phyloP scores from a whole-genome alignment of 1,140 invertebrate genomes.

The Hetaerina americana region DNA sequence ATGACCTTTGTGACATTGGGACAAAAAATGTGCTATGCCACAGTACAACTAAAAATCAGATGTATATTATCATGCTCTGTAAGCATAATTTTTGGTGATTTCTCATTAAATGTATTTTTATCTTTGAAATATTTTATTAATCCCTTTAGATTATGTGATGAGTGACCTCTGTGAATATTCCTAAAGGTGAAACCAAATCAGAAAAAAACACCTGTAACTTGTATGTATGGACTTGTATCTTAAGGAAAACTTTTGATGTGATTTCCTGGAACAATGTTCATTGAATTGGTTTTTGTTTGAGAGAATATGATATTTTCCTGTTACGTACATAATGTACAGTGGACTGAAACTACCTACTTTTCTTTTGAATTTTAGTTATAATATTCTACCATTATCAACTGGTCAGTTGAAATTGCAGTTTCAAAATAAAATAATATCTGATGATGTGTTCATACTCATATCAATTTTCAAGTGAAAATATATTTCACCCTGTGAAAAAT shows the following conservation, averaged over 20 bases:
- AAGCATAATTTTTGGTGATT: constrained; percentile 20
- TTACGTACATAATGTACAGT: constrained; percentile 13
- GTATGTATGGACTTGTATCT: constrained; percentile 8
- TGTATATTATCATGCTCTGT: constrained; percentile 18
- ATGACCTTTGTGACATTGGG: not conserved
- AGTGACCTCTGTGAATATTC: constrained; percentile 9
- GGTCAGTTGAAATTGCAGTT: constrained; percentile 16
- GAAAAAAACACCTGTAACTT: constrained; percentile 6
- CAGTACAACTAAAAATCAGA: constrained; percentile 20
- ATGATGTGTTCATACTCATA: not conserved
- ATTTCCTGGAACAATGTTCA: constrained; percentile 12
- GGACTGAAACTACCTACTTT: constrained; percentile 14
- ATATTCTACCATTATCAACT: constrained; percentile 15
- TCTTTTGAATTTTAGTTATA: constrained; percentile 12
- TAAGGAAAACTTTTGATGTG: constrained; percentile 8
- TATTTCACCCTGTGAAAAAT: not conserved
- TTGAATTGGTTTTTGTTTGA: constrained; percentile 10
- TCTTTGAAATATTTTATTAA: constrained; percentile 20
- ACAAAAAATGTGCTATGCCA: constrained; percentile 12
- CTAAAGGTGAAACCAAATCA: constrained; percentile 3
- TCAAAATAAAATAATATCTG: constrained; percentile 9
- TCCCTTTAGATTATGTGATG: constrained; percentile 10
- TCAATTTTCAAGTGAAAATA: not conserved
- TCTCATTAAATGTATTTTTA: constrained; percentile 23
- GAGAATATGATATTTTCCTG: constrained; percentile 12